Evolutionary conservation across 2,113 vertebrate genomes (phyloP).

Genomic region (Cheirogaleus medius): DNA sequence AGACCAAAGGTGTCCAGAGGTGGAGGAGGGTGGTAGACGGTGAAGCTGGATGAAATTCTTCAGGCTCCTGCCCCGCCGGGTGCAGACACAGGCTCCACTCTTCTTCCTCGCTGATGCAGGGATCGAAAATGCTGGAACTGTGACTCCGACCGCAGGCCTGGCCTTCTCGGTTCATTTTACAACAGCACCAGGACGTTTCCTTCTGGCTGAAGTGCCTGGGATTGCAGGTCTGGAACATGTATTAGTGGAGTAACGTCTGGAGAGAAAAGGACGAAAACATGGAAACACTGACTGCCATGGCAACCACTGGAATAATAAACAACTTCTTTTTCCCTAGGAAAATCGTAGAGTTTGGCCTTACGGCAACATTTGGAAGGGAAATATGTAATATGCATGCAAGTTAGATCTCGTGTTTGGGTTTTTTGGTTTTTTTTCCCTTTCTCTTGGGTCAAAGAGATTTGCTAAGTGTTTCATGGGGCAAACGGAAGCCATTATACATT

Average conservation of each 20-base stretch:
- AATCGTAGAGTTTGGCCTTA: conserved; percentile 49
- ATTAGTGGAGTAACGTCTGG: conserved; percentile 83
- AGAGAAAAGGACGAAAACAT: conserved; percentile 73
- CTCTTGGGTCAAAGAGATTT: conserved; percentile 9
- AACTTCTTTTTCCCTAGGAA: conserved; percentile 48
- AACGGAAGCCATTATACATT: not conserved
- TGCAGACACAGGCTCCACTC: not conserved
- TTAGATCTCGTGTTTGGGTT: conserved; percentile 21
- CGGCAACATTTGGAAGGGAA: conserved; percentile 54
- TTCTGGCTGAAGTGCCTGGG: conserved; percentile 74
- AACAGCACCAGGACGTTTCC: conserved; percentile 67
- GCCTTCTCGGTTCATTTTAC: conserved; percentile 68
- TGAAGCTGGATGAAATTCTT: not conserved
- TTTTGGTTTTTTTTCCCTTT: not conserved
- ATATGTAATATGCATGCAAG: conserved; percentile 39
- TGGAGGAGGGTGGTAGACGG: not conserved
- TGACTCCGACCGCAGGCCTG: conserved; percentile 51
- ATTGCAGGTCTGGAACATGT: conserved; percentile 82
- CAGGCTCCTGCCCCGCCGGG: not conserved
- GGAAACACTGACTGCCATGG: conserved; percentile 82
- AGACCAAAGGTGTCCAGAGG: not conserved
- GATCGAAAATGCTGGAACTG: conserved; percentile 60
- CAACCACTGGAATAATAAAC: conserved; percentile 82
- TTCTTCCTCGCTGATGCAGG: not conserved
- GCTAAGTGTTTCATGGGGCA: not conserved